These are phyloP conservation scores for Stenoptilia bipunctidactyla DNA, from an alignment of 2,888 invertebrate species.

Conservation along the genomic window DNA sequence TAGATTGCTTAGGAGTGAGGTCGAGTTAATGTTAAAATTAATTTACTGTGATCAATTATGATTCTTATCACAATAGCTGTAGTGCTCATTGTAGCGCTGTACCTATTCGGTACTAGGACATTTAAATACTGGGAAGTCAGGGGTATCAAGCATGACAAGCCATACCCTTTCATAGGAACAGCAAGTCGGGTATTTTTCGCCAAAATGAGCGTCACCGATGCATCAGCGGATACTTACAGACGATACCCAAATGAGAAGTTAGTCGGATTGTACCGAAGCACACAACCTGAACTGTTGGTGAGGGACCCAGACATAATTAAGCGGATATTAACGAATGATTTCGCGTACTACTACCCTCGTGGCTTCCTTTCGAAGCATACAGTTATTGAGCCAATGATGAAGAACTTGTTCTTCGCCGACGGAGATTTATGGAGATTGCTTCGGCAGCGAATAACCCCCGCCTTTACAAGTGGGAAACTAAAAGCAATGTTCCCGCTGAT, in stretches of 20 bases:
- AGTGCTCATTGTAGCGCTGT: conserved; percentile 18
- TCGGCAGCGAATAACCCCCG: conserved; percentile 38
- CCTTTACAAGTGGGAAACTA: conserved; percentile 19
- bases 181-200: background rate
- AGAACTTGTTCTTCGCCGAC: conserved; percentile 18
- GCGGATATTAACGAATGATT: conserved; percentile 17
- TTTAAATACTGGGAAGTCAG: conserved; percentile 8
- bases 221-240: conserved; percentile 13
- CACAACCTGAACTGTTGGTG: conserved; percentile 15
- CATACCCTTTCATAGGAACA: background rate
- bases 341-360: conserved; percentile 14
- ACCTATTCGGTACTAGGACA: conserved; percentile 18
- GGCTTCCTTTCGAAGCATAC: conserved; percentile 12
- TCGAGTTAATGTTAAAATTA: no score
- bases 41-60: no score
- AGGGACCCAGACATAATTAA: conserved; percentile 19
- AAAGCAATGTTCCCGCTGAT: conserved; percentile 22
- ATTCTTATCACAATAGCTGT: background rate
- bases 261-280: conserved; percentile 13
- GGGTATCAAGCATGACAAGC: background rate
- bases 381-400: conserved; percentile 14
- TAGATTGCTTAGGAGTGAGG: no score
- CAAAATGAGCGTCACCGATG: conserved; percentile 11
- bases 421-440: conserved; percentile 36
- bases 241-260: conserved; percentile 16